Evolutionary conservation across 1,140 invertebrate species (phyloP).

Genomic region (Saxidomus purpurata): DNA sequence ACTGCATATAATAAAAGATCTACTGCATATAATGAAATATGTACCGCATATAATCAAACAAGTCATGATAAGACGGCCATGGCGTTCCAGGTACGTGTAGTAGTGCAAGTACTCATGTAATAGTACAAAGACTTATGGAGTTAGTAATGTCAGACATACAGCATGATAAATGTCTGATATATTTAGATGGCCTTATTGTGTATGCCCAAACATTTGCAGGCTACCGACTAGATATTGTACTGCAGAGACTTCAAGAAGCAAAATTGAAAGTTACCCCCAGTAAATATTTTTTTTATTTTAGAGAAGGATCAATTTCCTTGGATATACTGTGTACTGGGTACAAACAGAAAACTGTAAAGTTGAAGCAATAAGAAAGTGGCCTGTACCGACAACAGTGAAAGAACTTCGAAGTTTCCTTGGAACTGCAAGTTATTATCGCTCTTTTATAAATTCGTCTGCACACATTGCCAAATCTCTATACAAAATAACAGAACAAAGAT

Average conservation of each 20-base stretch:
- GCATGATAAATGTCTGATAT: not conserved
- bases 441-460: conserved; percentile 75
- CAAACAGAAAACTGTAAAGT: not conserved
- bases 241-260: not conserved
- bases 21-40: too few relatives aligned
- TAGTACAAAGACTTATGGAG: not conserved
- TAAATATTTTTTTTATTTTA: too few relatives aligned
- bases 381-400: conserved; percentile 74
- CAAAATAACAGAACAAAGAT: conserved; percentile 46
- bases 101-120: too few relatives aligned
- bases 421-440: conserved; percentile 77
- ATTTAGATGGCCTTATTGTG: not conserved
- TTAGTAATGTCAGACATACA: not conserved
- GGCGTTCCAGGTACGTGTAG: too few relatives aligned
- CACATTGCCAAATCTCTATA: conserved; percentile 65
- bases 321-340: not conserved
- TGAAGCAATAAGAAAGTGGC: conserved; percentile 74
- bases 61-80: too few relatives aligned
- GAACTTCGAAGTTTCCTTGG: conserved; percentile 75
- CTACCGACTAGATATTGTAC: not conserved
- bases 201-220: not conserved
- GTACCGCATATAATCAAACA: too few relatives aligned
- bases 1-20: too few relatives aligned
- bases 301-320: not conserved
- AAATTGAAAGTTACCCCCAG: not conserved